These are phyloP conservation scores for Ophion ellenae DNA, from an alignment of 2,888 invertebrate genomes.

Conservation along the genomic window DNA sequence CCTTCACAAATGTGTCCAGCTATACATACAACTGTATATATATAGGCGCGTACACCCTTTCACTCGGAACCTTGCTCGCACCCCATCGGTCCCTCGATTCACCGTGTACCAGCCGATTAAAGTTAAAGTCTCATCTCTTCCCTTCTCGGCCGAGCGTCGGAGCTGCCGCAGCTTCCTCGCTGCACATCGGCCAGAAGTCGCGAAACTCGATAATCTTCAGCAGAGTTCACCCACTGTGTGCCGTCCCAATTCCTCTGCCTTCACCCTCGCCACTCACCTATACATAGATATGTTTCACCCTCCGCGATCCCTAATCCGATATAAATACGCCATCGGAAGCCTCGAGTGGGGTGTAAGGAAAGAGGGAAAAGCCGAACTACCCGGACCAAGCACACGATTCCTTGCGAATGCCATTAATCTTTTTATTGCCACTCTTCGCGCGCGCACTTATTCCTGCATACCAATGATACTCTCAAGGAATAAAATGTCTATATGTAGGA, in stretches of 20 bases:
- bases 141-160: conserved; percentile 4
- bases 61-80: conserved; percentile 5
- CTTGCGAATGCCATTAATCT: conserved; percentile 47
- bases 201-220: conserved; percentile 65
- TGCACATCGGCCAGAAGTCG: conserved; percentile 51
- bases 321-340: conserved; percentile 42
- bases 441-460: conserved; percentile 21
- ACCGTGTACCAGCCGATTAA: conserved; percentile 61
- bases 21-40: conserved; percentile 6
- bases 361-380: conserved; percentile 14
- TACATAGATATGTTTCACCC: conserved; percentile 28
- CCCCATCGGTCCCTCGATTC: conserved; percentile 46
- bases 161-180: conserved; percentile 26
- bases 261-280: background rate
- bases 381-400: conserved; percentile 15
- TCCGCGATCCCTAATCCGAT: conserved; percentile 54
- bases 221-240: conserved; percentile 55
- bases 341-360: conserved; percentile 1
- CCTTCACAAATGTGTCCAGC: background rate
- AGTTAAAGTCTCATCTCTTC: conserved; percentile 60
- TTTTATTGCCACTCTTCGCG: conserved; percentile 36
- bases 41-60: background rate
- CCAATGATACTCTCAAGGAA: background rate
- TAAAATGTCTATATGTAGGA: background rate
- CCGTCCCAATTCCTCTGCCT: background rate